Percentiles rank a stretch among this genome's conserved stretches.
Evolutionary conservation across 2,888 invertebrate species (phyloP).

Genomic region (Mesopsocus fuscifrons): DNA sequence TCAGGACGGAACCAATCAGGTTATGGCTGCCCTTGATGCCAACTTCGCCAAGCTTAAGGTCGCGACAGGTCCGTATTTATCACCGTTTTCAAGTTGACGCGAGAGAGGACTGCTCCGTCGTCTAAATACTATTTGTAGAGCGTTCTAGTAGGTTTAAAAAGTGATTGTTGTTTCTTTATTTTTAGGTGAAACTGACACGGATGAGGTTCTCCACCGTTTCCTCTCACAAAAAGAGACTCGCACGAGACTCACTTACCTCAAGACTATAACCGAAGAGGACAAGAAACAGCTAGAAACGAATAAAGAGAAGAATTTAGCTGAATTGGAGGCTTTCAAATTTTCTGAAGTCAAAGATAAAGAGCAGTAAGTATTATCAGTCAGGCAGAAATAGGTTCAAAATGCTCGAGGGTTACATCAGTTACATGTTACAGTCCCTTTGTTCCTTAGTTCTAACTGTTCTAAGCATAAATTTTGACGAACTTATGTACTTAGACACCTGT

Average conservation of each 20-base stretch:
- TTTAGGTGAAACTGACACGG: slow-evolving; percentile 48
- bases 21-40: neutral
- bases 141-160: neutral
- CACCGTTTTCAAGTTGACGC: no score
- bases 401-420: neutral
- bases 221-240: slow-evolving; percentile 53
- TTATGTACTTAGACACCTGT: no score
- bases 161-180: slow-evolving; percentile 1
- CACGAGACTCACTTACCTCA: slow-evolving; percentile 45
- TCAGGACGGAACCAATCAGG: slow-evolving; percentile 1
- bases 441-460: no score
- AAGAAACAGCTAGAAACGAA: slow-evolving; percentile 47
- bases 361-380: slow-evolving; percentile 38
- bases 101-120: no score
- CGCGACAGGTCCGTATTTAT: slow-evolving; percentile 42
- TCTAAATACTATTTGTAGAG: neutral
- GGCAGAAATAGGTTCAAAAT: slow-evolving; percentile 3
- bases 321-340: slow-evolving; percentile 58
- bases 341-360: slow-evolving; percentile 63
- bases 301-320: slow-evolving; percentile 41
- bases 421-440: neutral
- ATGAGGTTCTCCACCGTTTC: slow-evolving; percentile 56
- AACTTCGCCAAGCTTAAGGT: slow-evolving; percentile 51
- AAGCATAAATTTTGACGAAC: no score
- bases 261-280: slow-evolving; percentile 51